Evolutionary conservation across 2,113 vertebrate species (phyloP).

Genomic region (Nothobranchius kuhntae): DNA sequence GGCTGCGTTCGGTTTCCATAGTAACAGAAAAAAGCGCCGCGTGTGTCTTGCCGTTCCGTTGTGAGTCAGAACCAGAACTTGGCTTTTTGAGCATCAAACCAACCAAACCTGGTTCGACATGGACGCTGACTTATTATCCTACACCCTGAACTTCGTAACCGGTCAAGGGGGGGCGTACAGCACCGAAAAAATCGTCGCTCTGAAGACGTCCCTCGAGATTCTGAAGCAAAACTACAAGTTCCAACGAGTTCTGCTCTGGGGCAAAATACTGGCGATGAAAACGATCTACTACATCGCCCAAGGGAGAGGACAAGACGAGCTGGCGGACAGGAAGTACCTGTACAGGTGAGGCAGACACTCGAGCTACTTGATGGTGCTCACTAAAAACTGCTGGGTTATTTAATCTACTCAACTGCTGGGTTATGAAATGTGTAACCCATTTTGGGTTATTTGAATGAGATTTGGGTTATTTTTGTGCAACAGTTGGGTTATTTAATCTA

Average conservation of each 20-base stretch:
- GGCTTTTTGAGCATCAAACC: too few species aligned
- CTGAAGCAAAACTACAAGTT: slow-evolving; percentile 88
- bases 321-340: slow-evolving; percentile 80
- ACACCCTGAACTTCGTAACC: slow-evolving; percentile 80
- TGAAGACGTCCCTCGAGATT: slow-evolving; percentile 84
- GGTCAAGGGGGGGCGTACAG: slow-evolving; percentile 82
- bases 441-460: too few species aligned
- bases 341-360: slow-evolving; percentile 82
- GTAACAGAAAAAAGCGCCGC: not conserved
- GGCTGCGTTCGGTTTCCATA: not conserved
- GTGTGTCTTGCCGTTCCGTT: too few species aligned
- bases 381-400: too few species aligned
- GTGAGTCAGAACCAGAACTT: not conserved
- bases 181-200: slow-evolving; percentile 80
- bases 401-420: too few species aligned
- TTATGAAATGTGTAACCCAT: too few species aligned
- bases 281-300: slow-evolving; percentile 87
- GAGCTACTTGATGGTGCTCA: too few species aligned
- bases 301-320: slow-evolving; percentile 83
- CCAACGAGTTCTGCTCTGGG: slow-evolving; percentile 87
- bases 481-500: too few species aligned
- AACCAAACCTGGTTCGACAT: slow-evolving; percentile 31
- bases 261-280: slow-evolving; percentile 86
- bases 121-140: slow-evolving; percentile 78
- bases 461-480: too few species aligned